Conservation (phyloP, 2,113 vertebrate genomes). For the Antennarius striatus region DNA sequence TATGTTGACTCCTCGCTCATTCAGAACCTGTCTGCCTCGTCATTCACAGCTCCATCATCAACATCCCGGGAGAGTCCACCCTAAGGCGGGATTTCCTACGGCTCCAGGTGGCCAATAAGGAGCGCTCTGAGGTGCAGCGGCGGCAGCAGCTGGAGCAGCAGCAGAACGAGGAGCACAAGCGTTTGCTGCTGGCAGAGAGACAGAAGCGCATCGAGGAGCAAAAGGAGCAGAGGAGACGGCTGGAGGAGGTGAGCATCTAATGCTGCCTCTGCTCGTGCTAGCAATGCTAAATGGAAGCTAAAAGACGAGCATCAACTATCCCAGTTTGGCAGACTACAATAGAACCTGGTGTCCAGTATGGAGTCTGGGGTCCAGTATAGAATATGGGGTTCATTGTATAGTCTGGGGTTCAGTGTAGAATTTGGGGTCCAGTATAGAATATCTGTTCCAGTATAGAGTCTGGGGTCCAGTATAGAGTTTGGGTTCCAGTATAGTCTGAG, state of each 20-base stretch:
- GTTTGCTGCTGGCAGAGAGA: slow-evolving; percentile 91
- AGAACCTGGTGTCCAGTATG: no score
- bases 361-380: no score
- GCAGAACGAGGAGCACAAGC: slow-evolving; percentile 97
- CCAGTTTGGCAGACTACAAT: no score
- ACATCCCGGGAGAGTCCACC: slow-evolving; percentile 93
- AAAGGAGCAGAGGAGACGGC: slow-evolving; percentile 91
- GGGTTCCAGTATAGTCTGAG: no score
- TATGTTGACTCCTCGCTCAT: neutral
- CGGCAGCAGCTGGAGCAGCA: slow-evolving; percentile 95
- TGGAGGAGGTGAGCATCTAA: slow-evolving; percentile 87
- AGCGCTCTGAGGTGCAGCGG: slow-evolving; percentile 90
- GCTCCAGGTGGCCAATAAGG: slow-evolving; percentile 95
- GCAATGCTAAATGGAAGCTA: no score
- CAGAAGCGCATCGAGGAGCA: slow-evolving; percentile 98
- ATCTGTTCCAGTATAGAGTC: no score
- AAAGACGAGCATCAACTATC: no score
- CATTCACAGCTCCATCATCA: slow-evolving; percentile 88
- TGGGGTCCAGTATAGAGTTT: no score
- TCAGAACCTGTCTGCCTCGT: neutral
- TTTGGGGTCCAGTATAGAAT: no score
- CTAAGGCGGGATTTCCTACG: slow-evolving; percentile 92
- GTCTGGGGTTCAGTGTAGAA: no score
- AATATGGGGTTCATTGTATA: no score
- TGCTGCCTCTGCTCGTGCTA: no score